Conservation (phyloP, 2,888 invertebrate species). For the Heliconius erato region DNA sequence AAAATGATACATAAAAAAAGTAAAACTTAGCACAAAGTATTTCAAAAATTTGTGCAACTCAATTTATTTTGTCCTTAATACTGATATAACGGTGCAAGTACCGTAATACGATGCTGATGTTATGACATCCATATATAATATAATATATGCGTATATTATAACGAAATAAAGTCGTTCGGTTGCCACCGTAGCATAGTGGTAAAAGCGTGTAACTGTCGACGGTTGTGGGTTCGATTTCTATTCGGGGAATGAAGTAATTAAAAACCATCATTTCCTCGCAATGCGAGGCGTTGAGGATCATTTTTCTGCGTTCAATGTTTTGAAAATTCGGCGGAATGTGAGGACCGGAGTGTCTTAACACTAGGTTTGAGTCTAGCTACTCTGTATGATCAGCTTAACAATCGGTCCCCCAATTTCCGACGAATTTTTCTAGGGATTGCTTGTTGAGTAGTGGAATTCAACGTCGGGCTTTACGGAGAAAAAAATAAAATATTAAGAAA, state of each 20-base stretch:
- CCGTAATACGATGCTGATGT: constrained; percentile 28
- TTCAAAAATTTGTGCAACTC: constrained; percentile 1
- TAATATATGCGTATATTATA: constrained; percentile 17
- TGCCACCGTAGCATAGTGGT: too few relatives aligned
- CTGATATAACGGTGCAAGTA: constrained; percentile 13
- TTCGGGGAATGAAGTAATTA: background rate
- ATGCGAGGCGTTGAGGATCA: too few relatives aligned
- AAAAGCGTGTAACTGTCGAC: background rate
- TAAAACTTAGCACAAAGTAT: background rate
- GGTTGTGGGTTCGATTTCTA: background rate
- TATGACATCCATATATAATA: constrained; percentile 13
- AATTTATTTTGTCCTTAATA: constrained; percentile 9
- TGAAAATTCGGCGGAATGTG: too few relatives aligned
- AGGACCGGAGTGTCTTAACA: too few relatives aligned
- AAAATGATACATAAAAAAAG: background rate
- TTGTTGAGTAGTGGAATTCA: too few relatives aligned
- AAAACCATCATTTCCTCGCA: background rate
- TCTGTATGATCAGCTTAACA: too few relatives aligned
- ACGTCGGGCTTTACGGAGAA: too few relatives aligned
- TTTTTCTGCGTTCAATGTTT: too few relatives aligned
- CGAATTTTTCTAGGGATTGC: too few relatives aligned
- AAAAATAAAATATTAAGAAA: too few relatives aligned
- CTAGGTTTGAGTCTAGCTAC: too few relatives aligned
- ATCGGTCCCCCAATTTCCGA: too few relatives aligned
- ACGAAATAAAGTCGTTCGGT: constrained; percentile 12